These are phyloP conservation scores for Pangasianodon gigas DNA, from an alignment of 2,113 vertebrate species.

Conservation along the genomic window DNA sequence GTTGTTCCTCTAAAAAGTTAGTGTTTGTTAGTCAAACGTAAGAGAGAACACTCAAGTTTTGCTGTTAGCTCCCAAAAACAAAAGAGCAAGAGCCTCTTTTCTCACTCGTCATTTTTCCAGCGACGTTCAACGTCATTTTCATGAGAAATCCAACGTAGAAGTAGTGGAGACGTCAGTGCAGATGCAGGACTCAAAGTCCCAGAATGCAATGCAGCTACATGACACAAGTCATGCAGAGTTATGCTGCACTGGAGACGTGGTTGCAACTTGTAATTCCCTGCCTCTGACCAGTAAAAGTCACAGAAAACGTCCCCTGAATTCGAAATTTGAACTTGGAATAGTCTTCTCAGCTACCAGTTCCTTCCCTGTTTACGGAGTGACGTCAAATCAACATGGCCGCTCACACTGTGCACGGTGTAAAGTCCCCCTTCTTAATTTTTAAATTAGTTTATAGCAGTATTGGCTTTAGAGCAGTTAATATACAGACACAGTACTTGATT, in stretches of 20 bases:
- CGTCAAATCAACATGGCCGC: background rate
- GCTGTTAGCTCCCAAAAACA: too few relatives aligned
- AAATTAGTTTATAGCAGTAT: background rate
- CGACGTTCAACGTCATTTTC: too few relatives aligned
- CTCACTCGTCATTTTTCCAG: too few relatives aligned
- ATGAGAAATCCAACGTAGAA: too few relatives aligned
- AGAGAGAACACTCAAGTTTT: background rate
- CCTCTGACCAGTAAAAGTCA: background rate
- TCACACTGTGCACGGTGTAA: background rate
- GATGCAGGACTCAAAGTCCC: background rate
- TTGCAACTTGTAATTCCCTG: too few relatives aligned
- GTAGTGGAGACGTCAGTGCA: background rate
- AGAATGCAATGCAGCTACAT: background rate
- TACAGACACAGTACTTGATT: background rate
- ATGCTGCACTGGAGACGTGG: too few relatives aligned
- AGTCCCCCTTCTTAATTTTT: background rate
- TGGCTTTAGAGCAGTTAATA: background rate
- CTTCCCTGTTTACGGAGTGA: background rate
- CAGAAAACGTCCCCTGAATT: background rate
- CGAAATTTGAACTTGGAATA: background rate
- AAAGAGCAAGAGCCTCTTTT: too few relatives aligned
- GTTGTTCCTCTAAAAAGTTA: background rate
- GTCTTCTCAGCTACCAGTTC: background rate
- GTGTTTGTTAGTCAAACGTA: background rate
- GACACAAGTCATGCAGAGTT: background rate